Evolutionary conservation across 2,797 vertebrate species (phyloP).

Genomic region (Spatula versicolor): DNA sequence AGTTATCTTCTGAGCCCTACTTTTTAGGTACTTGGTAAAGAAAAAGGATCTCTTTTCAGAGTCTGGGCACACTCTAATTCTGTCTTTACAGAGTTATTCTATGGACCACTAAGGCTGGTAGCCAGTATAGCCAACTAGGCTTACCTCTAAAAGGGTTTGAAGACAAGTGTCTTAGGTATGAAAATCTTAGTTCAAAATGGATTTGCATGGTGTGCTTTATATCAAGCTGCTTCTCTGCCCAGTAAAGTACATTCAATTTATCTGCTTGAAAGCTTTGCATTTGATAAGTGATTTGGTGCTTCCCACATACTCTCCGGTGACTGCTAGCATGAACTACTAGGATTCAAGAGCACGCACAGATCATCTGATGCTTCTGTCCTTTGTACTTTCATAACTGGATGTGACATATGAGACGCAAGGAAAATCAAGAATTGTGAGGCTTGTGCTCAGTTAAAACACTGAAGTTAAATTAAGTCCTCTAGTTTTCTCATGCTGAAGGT

Average conservation of each 20-base stretch:
- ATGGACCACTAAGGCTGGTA: neutral
- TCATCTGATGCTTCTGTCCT: neutral
- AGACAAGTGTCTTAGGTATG: neutral
- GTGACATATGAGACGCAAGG: neutral
- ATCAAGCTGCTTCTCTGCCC: neutral
- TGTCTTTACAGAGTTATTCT: neutral
- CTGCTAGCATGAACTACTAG: neutral
- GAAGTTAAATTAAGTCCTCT: neutral
- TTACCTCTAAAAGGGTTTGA: neutral
- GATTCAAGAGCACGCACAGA: neutral
- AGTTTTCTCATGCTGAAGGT: neutral
- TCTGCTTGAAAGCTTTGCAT: neutral
- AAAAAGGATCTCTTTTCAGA: neutral
- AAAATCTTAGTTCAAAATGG: neutral
- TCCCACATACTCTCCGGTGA: neutral
- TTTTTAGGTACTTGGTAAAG: neutral
- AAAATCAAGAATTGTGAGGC: neutral
- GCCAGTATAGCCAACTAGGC: neutral
- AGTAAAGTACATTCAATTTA: neutral
- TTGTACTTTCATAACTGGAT: neutral
- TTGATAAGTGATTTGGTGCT: neutral
- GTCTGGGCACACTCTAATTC: fast-evolving
- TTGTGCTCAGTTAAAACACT: neutral
- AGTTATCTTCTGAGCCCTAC: neutral
- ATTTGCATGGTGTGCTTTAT: neutral